Base-by-base conservation (phyloP, 2,888 invertebrate species). In the Atherix ibis region DNA sequence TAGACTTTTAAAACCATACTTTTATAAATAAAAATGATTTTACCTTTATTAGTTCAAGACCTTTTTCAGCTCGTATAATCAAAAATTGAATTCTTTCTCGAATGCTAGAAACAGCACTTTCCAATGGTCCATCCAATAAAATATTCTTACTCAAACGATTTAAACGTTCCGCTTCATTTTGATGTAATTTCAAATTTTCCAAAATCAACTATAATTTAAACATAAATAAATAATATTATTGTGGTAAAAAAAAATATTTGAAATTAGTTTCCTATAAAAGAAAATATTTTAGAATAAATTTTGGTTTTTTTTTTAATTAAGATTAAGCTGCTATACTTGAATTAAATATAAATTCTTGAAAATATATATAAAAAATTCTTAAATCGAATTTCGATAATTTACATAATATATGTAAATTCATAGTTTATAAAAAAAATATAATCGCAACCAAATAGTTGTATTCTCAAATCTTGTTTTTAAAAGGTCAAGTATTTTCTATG, bases 31-130 rank as follows among this genome's bases (percentile, higher is more conserved):
- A n/a, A n/a, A n/a, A 9, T 31, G n/a, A 4, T 49, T 49, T 50
- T 46, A 63, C 63, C 46, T 66, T 62, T 35, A 70, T 53, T 43
- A 61, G 57, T 27, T 52, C 56, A 25, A 71, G 66, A 39, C 80
- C 79, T 52, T 76, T 71, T 34, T 77, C 70, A 1, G 81, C 76
- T 49, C 82, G 76, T 2, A 68, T 64, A 34, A 78, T 53, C 25
- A 85, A 64, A 35, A 70, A 68, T 33, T 69, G 64, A 39, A 83
- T 74, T 43, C 75, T 69, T 31, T 71, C 67, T 45, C 70, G 68
- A 48, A 81, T 70, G 31, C 54, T 54, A 44, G 48, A 52, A 0
- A 59, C 46, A 29, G 51, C 31, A 14, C 57, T 52, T 35, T 56
- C 55, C 2, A 53, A 69, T 48, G 78, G 80, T 26, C 66, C 57